Base-by-base conservation (phyloP, 2,888 invertebrate genomes). In the Lomographa bimaculata region DNA sequence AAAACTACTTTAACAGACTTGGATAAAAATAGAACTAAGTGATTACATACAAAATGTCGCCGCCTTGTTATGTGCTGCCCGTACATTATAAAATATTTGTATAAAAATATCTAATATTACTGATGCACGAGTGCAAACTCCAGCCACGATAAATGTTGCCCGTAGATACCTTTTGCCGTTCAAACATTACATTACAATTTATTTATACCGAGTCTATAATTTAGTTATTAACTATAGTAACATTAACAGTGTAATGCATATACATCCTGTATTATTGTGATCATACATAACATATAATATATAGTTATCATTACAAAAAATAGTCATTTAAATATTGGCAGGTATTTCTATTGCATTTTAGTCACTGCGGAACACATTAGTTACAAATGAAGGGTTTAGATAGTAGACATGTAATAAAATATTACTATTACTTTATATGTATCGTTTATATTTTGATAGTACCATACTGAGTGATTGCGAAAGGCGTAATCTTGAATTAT, bases 351-450 rank as follows among this genome's bases (percentile, higher is more conserved):
- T 81, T 78, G 74, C 71, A 76, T 77, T 75, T 61, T 70, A 78
- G 72, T 80, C 73, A 69, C 74, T 75, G 64, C 60, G 67, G 79
- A 82, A 81, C 79, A 79, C 77, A 76, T 78, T 61, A 62, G 63
- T 77, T 71, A 70, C 65, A 66, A 64, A 57, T 35, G 53, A 60
- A 42, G 50, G 25, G 38, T 37, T 39, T 32, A 40, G 34, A 38
- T 29, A 29, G 12, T 32, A 41, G 23, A 32, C 12, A 27, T 34
- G 20, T 25, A 28, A 9, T 25, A 29, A 24, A 18, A 34, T 34
- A 41, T 41, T 24, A 24, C 9, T 19, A 30, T 8, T 7, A 19
- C 8, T 16, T 14, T 25, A 30, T 9, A 10, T 25, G 12, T 16
- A 19, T 28, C 18, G 28, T 23, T 27, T 21, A 14, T 10, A 11